These are phyloP conservation scores for Danaus chrysippus DNA, from an alignment of 2,888 invertebrate genomes.

Conservation along the genomic window DNA sequence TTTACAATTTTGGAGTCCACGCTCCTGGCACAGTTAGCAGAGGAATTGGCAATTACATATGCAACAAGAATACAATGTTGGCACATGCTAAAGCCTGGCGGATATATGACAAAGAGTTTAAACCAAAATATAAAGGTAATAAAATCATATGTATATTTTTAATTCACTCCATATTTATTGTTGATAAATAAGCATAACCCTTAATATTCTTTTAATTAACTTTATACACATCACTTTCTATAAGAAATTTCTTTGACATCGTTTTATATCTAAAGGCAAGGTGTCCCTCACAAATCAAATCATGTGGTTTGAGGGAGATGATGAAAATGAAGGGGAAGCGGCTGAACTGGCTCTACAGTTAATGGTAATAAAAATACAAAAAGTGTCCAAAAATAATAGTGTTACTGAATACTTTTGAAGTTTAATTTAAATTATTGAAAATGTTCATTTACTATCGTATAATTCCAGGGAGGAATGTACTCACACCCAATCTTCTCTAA, in stretches of 20 bases:
- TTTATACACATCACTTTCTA: not conserved
- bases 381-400: not conserved
- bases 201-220: too few species aligned
- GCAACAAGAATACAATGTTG: slow-evolving; percentile 81
- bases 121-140: slow-evolving; percentile 64
- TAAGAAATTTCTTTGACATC: not conserved
- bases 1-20: slow-evolving; percentile 57
- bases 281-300: slow-evolving; percentile 45
- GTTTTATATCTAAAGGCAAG: slow-evolving; percentile 35
- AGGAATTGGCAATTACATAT: slow-evolving; percentile 76
- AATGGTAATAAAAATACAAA: slow-evolving; percentile 13
- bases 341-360: slow-evolving; percentile 51
- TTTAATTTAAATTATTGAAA: not conserved
- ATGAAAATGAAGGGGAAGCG: slow-evolving; percentile 68
- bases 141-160: too few species aligned
- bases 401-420: not conserved
- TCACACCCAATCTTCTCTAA: slow-evolving; percentile 31
- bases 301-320: slow-evolving; percentile 70
- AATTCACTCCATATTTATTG: too few species aligned
- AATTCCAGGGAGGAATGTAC: slow-evolving; percentile 26
- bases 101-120: slow-evolving; percentile 77
- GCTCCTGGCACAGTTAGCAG: slow-evolving; percentile 51
- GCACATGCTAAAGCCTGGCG: slow-evolving; percentile 82
- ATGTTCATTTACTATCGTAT: not conserved
- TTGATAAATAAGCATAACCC: too few species aligned